These are phyloP conservation scores for Drosophila lutescens DNA, from an alignment of 2,888 invertebrate genomes.

Conservation along the genomic window DNA sequence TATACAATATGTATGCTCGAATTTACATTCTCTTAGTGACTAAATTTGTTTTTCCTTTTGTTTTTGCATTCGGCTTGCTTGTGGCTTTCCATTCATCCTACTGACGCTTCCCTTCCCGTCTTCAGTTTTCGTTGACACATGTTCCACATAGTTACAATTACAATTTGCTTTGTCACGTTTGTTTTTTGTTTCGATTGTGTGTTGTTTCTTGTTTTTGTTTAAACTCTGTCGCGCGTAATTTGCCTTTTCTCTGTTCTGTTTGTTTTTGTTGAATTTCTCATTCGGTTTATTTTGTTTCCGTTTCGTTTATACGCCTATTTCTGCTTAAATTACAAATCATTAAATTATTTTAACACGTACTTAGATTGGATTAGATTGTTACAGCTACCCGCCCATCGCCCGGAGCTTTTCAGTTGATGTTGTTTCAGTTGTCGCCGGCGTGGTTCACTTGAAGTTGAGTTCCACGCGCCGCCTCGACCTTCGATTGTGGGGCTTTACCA, in stretches of 20 bases:
- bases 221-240: slow-evolving; percentile 25
- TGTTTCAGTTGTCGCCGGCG: slow-evolving; percentile 50
- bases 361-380: slow-evolving; percentile 80
- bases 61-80: slow-evolving; percentile 52
- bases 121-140: slow-evolving; percentile 49
- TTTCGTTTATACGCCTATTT: slow-evolving; percentile 66
- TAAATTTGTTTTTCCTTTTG: slow-evolving; percentile 71
- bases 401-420: slow-evolving; percentile 57
- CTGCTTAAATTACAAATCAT: slow-evolving; percentile 75
- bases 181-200: slow-evolving; percentile 47
- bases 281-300: slow-evolving; percentile 60
- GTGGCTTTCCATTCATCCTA: slow-evolving; percentile 44
- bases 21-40: slow-evolving; percentile 72
- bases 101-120: slow-evolving; percentile 21
- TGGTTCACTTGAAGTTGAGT: slow-evolving; percentile 61
- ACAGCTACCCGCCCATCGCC: slow-evolving; percentile 79
- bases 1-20: slow-evolving; percentile 72
- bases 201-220: slow-evolving; percentile 8
- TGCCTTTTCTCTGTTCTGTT: slow-evolving; percentile 34
- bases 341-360: slow-evolving; percentile 78
- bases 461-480: slow-evolving; percentile 72
- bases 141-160: slow-evolving; percentile 61
- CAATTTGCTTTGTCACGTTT: slow-evolving; percentile 69
- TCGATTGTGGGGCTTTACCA: slow-evolving; percentile 15
- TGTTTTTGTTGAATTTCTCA: slow-evolving; percentile 44